These are phyloP conservation scores for Gallinago stenura DNA, from an alignment of 2,797 vertebrate genomes.

Conservation along the genomic window DNA sequence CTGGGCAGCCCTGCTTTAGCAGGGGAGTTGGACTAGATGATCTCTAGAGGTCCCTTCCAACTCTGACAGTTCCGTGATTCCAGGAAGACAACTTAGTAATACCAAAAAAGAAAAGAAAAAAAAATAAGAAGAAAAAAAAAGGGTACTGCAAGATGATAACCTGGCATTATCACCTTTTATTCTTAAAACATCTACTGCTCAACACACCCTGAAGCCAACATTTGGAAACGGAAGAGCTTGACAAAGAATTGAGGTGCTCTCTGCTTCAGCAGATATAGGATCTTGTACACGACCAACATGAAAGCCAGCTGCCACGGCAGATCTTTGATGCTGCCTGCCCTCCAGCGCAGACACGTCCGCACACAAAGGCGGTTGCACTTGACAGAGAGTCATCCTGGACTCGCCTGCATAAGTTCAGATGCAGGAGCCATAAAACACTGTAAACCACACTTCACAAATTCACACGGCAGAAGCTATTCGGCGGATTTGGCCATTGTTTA, in stretches of 20 bases:
- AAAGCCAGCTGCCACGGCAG: background rate
- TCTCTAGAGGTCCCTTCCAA: too few relatives aligned
- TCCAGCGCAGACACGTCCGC: background rate
- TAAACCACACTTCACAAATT: constrained; percentile 30
- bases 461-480: background rate
- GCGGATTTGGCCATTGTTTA: constrained; percentile 38
- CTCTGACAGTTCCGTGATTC: too few relatives aligned
- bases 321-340: background rate
- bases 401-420: constrained; percentile 32
- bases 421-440: constrained; percentile 35
- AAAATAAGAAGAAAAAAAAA: too few relatives aligned
- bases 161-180: background rate
- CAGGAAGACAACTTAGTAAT: background rate
- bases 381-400: background rate
- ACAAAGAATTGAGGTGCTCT: background rate
- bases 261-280: background rate
- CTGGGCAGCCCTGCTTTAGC: too few relatives aligned
- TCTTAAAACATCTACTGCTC: background rate
- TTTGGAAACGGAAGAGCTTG: background rate
- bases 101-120: too few relatives aligned
- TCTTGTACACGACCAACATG: background rate
- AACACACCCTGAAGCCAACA: background rate
- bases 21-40: too few relatives aligned
- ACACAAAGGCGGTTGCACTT: background rate
- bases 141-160: background rate